These are phyloP conservation scores for Drosophila pseudotakahashii DNA, from an alignment of 2,888 invertebrate genomes.

Conservation along the genomic window DNA sequence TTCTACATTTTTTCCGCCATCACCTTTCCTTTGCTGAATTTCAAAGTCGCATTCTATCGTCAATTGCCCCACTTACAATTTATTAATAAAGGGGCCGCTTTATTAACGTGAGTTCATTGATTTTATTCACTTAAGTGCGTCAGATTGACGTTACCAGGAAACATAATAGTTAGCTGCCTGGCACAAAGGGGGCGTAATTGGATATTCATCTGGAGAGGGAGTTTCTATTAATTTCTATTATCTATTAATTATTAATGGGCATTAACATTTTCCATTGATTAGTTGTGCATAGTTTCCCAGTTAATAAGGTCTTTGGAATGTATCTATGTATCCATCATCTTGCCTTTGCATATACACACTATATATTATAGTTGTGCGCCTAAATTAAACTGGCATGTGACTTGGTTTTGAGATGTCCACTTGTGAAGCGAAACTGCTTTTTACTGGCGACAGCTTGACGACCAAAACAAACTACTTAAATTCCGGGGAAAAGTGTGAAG, in stretches of 20 bases:
- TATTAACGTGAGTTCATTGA: slow-evolving; percentile 11
- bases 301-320: background rate
- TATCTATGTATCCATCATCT: background rate
- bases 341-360: background rate
- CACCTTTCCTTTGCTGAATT: background rate
- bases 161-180: slow-evolving; percentile 17
- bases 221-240: background rate
- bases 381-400: slow-evolving; percentile 13
- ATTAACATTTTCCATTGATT: background rate
- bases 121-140: slow-evolving; percentile 8
- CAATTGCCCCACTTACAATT: slow-evolving; percentile 18
- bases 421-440: slow-evolving; percentile 12
- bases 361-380: background rate
- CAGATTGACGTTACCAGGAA: slow-evolving; percentile 9
- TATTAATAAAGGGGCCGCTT: slow-evolving; percentile 19
- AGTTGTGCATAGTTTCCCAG: background rate
- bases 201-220: background rate
- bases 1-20: background rate
- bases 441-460: slow-evolving; percentile 9
- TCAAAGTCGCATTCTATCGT: slow-evolving; percentile 16
- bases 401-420: slow-evolving; percentile 8
- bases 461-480: slow-evolving; percentile 1
- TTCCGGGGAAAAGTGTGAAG: slow-evolving; percentile 4
- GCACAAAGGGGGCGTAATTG: slow-evolving; percentile 7
- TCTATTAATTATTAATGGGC: background rate